A percentile compares a stretch with the other conserved stretches of the same genome.
phyloP scores from a whole-genome alignment of 2,888 invertebrate species.

The Miltochrista miniata region DNA sequence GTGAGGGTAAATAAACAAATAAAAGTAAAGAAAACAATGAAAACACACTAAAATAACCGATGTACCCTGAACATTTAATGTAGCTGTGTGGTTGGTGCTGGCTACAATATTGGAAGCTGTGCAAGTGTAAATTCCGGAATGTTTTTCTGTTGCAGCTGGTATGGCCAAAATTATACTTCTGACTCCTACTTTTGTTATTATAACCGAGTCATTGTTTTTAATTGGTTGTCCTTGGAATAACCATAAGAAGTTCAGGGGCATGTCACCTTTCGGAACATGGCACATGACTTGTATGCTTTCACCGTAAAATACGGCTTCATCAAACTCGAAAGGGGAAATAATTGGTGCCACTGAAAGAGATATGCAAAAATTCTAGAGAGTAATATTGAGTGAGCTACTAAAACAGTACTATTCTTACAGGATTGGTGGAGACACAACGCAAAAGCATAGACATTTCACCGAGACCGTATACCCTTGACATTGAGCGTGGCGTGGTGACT shows the following conservation, averaged over 20 bases:
- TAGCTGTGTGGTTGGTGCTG: slow-evolving; percentile 84
- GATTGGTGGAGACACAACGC: slow-evolving; percentile 44
- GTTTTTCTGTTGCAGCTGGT: slow-evolving; percentile 86
- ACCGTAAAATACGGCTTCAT: slow-evolving; percentile 81
- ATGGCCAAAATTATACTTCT: slow-evolving; percentile 86
- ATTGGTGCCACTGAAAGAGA: slow-evolving; percentile 83
- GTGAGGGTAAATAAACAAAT: slow-evolving; percentile 53
- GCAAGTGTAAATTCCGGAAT: slow-evolving; percentile 91
- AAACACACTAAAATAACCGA: slow-evolving; percentile 47
- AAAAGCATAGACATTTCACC: slow-evolving; percentile 61
- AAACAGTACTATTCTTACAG: slow-evolving; percentile 14
- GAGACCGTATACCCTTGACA: slow-evolving; percentile 84
- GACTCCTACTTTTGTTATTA: slow-evolving; percentile 83
- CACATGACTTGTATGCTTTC: slow-evolving; percentile 85
- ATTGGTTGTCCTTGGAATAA: slow-evolving; percentile 84
- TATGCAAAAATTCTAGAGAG: slow-evolving; percentile 26
- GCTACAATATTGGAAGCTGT: slow-evolving; percentile 88
- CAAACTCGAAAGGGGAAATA: slow-evolving; percentile 84
- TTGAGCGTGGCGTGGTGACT: slow-evolving; percentile 84
- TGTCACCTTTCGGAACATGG: slow-evolving; percentile 86
- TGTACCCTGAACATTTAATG: slow-evolving; percentile 87
- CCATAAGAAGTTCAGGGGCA: slow-evolving; percentile 88
- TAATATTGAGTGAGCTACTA: slow-evolving; percentile 19
- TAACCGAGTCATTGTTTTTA: slow-evolving; percentile 67
- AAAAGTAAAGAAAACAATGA: slow-evolving; percentile 46